A percentile compares a stretch with the other conserved stretches of the same genome.
Evolutionary conservation across 1,140 invertebrate species (phyloP).

Genomic region (Heliconius congener): DNA sequence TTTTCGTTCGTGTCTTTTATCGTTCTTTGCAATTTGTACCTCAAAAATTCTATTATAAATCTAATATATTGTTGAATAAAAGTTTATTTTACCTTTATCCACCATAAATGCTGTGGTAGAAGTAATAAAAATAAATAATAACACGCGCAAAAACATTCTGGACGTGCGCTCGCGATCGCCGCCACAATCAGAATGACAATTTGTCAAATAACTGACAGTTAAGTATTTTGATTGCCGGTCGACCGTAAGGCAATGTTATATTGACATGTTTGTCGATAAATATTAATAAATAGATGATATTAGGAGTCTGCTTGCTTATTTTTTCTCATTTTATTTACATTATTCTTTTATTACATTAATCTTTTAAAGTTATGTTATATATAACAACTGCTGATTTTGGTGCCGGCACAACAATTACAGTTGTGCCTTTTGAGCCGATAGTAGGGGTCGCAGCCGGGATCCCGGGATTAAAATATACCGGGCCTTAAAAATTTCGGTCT

Average conservation of each 20-base stretch:
- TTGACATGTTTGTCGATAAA: background rate
- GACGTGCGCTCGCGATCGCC: constrained; percentile 24
- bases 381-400: no score
- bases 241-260: background rate
- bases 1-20: background rate
- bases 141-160: constrained; percentile 37
- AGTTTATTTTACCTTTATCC: constrained; percentile 36
- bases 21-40: no score
- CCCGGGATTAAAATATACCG: no score
- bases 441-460: no score
- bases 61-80: background rate
- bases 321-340: no score
- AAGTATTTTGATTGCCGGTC: constrained; percentile 14
- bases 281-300: background rate
- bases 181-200: constrained; percentile 38
- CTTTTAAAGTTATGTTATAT: no score
- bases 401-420: no score
- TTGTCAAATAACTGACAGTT: constrained; percentile 23
- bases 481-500: no score
- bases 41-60: no score
- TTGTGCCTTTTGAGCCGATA: no score
- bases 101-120: constrained; percentile 28
- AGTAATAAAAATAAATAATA: constrained; percentile 33
- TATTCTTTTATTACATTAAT: no score
- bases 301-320: background rate